Evolutionary conservation across 1,140 invertebrate genomes (phyloP), one percentile per base, ranked within the genome.

Genomic region (Battus philenor): DNA sequence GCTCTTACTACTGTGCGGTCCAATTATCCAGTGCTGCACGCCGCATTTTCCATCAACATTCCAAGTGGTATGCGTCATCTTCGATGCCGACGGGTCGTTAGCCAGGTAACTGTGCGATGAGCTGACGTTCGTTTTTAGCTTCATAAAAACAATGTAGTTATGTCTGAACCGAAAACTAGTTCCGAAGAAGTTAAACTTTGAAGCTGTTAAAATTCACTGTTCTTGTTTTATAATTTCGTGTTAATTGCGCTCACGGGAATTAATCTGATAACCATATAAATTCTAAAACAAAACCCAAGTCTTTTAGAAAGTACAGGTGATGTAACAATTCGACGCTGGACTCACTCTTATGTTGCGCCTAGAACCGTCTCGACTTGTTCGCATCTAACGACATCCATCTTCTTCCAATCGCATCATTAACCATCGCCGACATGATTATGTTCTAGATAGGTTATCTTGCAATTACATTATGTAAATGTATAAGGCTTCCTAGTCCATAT

Each of bases 41-140:
- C 53, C 63, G 56, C 64, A 75, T 73, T 81, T 65, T 62, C 56
- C 59, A 70, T 70, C 59, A 62, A 66, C 75, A 81, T 81, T 81
- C 74, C 77, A 45, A 73, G 65, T 56, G 59, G 31, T 44, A 41
- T 46, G 59, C 67, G 77, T 78, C 75, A 81, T 71, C 50, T 54
- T 62, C 53, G 58, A 62, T 68, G 50, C 51, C 47, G 50, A 60
- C 51, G 57, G 49, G 33, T 24, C 34, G 33, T 47, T 43, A 46
- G 44, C 43, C n/a, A 31, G 32, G 15, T 44, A 33, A 30, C 36
- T 36, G 24, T 29, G 32, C 30, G 9, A 36, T 24, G 34, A 13
- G 24, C 38, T 16, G 38, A 16, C 24, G 12, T 12, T 2, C 24
- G 13, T 4, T 41, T 27, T 8, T n/a, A 13, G 12, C 6, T 10